These are phyloP conservation scores for Hyaena hyaena DNA, from an alignment of 2,113 vertebrate species.

Conservation along the genomic window DNA sequence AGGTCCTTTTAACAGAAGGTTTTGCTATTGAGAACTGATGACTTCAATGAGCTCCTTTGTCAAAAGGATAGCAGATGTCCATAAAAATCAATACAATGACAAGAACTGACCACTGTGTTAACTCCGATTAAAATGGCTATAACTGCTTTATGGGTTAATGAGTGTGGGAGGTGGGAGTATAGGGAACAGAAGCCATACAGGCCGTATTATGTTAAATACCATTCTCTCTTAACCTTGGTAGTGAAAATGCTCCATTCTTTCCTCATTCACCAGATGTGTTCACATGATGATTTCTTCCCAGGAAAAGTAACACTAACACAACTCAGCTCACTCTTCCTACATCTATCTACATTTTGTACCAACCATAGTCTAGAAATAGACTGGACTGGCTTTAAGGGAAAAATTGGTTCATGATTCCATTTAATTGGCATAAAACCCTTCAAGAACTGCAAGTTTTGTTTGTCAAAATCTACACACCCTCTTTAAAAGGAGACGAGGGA, in stretches of 20 bases:
- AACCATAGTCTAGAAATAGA: not conserved
- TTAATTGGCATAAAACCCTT: not conserved
- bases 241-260: not conserved
- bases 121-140: slow-evolving; percentile 28
- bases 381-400: not conserved
- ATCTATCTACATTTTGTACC: not conserved
- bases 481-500: not conserved
- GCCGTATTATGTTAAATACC: not conserved
- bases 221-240: not conserved
- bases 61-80: slow-evolving; percentile 42
- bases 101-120: not conserved
- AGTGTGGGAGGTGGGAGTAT: not conserved
- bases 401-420: slow-evolving; percentile 21
- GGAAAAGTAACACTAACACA: not conserved
- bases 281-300: not conserved
- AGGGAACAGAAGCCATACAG: not conserved
- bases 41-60: slow-evolving; percentile 2
- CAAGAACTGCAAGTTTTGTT: not conserved
- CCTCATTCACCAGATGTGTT: not conserved
- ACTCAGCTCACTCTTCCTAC: not conserved
- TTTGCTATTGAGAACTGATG: not conserved
- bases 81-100: slow-evolving; percentile 34
- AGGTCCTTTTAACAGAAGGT: not conserved
- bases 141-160: not conserved
- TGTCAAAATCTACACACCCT: not conserved